These are phyloP conservation scores for Hemibagrus wyckioides DNA, from an alignment of 2,113 vertebrate genomes.

Conservation along the genomic window DNA sequence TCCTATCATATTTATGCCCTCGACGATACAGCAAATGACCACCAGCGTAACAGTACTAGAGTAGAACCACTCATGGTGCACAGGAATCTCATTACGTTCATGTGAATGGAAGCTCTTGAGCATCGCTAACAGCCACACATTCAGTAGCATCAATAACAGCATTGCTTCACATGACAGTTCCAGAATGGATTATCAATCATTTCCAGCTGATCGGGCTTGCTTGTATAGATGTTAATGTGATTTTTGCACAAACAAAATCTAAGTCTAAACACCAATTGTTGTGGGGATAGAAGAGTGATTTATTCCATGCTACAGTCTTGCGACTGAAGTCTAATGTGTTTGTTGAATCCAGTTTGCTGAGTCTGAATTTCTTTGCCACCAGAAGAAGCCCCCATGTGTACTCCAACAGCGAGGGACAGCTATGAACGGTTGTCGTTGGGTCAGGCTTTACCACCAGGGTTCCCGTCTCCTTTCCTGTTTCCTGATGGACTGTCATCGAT, in stretches of 20 bases:
- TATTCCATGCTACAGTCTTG: slow-evolving; percentile 44
- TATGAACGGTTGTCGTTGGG: slow-evolving; percentile 96
- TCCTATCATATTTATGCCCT: slow-evolving; percentile 65
- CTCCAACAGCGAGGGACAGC: slow-evolving; percentile 95
- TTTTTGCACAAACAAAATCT: slow-evolving; percentile 56
- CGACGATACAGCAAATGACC: slow-evolving; percentile 62
- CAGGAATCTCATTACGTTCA: slow-evolving; percentile 74
- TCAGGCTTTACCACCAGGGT: slow-evolving; percentile 92
- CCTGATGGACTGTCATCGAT: slow-evolving; percentile 97
- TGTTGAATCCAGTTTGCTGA: slow-evolving; percentile 30
- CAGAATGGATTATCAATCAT: slow-evolving; percentile 80
- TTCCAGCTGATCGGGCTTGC: slow-evolving; percentile 72
- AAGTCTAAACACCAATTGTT: slow-evolving; percentile 50
- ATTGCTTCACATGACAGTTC: slow-evolving; percentile 75
- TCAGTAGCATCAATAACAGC: slow-evolving; percentile 75
- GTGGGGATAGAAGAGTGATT: slow-evolving; percentile 46
- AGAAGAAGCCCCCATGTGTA: slow-evolving; percentile 96
- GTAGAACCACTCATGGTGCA: slow-evolving; percentile 56
- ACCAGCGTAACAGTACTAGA: slow-evolving; percentile 62
- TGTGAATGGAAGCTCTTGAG: slow-evolving; percentile 79
- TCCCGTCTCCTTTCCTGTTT: slow-evolving; percentile 97
- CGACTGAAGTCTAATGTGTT: slow-evolving; percentile 37
- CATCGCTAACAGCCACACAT: slow-evolving; percentile 73
- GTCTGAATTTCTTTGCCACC: slow-evolving; percentile 61
- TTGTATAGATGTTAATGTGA: slow-evolving; percentile 57